phyloP scores from a whole-genome alignment of 2,888 invertebrate species.

The Orthosia incerta region DNA sequence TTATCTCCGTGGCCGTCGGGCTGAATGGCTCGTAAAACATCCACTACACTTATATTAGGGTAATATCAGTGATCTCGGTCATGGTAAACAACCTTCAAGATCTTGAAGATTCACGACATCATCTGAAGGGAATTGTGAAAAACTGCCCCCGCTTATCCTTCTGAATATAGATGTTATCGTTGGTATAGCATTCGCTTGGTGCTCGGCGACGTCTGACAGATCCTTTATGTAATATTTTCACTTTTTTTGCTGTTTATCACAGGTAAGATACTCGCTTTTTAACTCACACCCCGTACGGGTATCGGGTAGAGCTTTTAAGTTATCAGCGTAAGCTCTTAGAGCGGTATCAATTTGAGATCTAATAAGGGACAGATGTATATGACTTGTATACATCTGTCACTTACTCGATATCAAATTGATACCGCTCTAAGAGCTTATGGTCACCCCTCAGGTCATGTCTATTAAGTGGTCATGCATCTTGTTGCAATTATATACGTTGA shows the following conservation, averaged over 20 bases:
- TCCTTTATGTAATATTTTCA: conserved; percentile 58
- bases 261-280: conserved; percentile 23
- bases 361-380: too few species aligned
- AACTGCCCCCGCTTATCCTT: conserved; percentile 68
- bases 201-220: conserved; percentile 32
- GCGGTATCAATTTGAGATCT: too few species aligned
- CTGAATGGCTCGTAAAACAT: conserved; percentile 82
- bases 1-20: conserved; percentile 77
- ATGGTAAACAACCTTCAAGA: conserved; percentile 79
- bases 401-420: too few species aligned
- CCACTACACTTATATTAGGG: conserved; percentile 83
- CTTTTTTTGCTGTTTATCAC: conserved; percentile 55
- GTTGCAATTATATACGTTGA: neutral
- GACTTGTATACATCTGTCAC: too few species aligned
- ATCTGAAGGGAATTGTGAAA: conserved; percentile 69
- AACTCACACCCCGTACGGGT: conserved; percentile 29
- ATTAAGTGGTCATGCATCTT: neutral
- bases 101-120: conserved; percentile 74
- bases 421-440: too few species aligned
- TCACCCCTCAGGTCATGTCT: too few species aligned
- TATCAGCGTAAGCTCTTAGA: too few species aligned
- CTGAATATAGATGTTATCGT: conserved; percentile 74
- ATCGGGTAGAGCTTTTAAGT: conserved; percentile 28
- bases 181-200: conserved; percentile 63
- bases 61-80: conserved; percentile 84